Evolutionary conservation across 1,140 invertebrate genomes (phyloP).

Genomic region (Bombus polaris): DNA sequence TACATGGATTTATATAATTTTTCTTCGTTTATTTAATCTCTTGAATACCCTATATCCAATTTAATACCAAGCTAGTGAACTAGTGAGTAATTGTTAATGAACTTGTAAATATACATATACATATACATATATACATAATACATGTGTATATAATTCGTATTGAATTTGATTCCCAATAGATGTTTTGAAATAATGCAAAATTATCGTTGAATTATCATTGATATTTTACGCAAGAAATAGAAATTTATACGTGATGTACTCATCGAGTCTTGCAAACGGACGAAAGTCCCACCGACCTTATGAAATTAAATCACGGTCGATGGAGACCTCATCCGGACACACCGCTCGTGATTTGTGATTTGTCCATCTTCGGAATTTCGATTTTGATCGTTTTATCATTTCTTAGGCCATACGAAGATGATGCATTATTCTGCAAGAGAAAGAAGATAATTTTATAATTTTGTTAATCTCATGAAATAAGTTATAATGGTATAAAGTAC

Average conservation of each 20-base stretch:
- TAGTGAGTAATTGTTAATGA: no score
- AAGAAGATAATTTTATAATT: neutral
- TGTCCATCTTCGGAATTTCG: neutral
- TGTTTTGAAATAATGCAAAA: neutral
- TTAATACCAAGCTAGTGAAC: no score
- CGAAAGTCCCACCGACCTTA: slow-evolving; percentile 89
- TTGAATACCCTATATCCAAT: no score
- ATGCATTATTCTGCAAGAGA: neutral
- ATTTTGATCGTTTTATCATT: neutral
- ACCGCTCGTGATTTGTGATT: slow-evolving; percentile 51
- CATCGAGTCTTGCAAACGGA: slow-evolving; percentile 87
- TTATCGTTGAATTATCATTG: neutral
- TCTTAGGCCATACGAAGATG: neutral
- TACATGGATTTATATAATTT: no score
- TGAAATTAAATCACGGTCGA: slow-evolving; percentile 79
- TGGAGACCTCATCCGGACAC: slow-evolving; percentile 87
- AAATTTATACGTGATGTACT: slow-evolving; percentile 1
- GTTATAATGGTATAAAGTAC: neutral
- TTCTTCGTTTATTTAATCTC: no score
- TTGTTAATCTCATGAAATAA: neutral
- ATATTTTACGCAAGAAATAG: neutral
- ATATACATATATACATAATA: neutral
- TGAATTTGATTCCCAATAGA: neutral
- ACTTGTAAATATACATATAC: neutral
- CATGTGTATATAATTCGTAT: neutral